Evolutionary conservation across 2,888 invertebrate species (phyloP).

Genomic region (Andrena praecox): DNA sequence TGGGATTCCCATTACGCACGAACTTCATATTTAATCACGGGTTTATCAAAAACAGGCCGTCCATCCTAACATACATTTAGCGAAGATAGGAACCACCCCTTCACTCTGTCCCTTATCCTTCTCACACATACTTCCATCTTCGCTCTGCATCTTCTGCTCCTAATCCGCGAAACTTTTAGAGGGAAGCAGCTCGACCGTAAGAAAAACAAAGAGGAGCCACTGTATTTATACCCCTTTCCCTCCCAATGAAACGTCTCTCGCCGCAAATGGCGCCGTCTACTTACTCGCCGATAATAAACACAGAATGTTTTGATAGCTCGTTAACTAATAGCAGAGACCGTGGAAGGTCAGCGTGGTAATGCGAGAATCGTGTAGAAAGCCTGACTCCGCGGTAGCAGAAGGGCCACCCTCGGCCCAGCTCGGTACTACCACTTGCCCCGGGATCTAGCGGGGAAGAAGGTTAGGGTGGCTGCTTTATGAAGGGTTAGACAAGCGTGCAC

Average conservation of each 20-base stretch:
- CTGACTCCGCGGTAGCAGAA: constrained; percentile 35
- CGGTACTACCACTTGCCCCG: constrained; percentile 27
- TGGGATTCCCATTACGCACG: neutral
- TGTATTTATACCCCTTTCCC: neutral
- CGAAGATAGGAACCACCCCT: too few species aligned
- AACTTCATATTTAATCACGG: neutral
- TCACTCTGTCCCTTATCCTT: too few species aligned
- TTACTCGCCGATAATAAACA: constrained; percentile 53
- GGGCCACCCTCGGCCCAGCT: constrained; percentile 32
- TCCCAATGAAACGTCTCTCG: neutral
- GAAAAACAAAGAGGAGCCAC: constrained; percentile 7
- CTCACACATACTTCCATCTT: too few species aligned
- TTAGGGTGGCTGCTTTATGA: constrained; percentile 55
- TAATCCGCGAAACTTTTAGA: neutral
- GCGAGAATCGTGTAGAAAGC: constrained; percentile 80
- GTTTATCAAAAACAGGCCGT: too few species aligned
- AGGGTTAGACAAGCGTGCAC: constrained; percentile 59
- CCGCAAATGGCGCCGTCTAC: neutral
- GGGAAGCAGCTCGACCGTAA: neutral
- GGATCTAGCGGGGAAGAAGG: constrained; percentile 38
- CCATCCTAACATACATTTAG: too few species aligned
- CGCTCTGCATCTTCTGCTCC: too few species aligned
- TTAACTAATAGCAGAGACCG: constrained; percentile 79
- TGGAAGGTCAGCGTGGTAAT: constrained; percentile 75
- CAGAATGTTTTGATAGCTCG: constrained; percentile 70